A percentile compares a stretch with the other conserved stretches of the same genome.
Evolutionary conservation across 1,140 invertebrate species (phyloP).

Genomic region (Aphidius gifuensis): DNA sequence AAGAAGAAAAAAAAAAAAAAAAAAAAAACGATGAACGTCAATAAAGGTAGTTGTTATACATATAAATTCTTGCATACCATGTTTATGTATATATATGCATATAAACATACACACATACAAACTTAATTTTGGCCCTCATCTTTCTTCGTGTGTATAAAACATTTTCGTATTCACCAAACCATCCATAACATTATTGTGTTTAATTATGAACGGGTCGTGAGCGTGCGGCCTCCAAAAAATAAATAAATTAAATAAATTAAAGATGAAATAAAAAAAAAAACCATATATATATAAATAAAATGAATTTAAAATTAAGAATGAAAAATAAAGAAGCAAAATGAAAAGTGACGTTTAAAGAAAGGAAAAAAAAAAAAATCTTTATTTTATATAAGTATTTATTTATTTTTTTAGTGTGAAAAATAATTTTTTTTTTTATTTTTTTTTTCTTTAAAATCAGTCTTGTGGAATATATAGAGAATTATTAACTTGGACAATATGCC

Average conservation of each 20-base stretch:
- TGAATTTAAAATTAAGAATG: not conserved
- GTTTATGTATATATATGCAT: not conserved
- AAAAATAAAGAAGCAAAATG: not conserved
- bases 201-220: conserved; percentile 14
- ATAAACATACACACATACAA: not conserved
- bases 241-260: not conserved
- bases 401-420: too few species aligned
- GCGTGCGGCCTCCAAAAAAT: conserved; percentile 8
- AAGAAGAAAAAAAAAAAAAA: too few species aligned
- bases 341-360: conserved; percentile 4
- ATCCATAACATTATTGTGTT: conserved; percentile 21
- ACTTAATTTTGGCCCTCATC: not conserved
- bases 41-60: too few species aligned
- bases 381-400: too few species aligned
- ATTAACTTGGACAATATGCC: conserved; percentile 31
- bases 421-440: not conserved
- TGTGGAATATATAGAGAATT: conserved; percentile 1
- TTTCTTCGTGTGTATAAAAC: conserved; percentile 12
- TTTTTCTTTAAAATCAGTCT: conserved; percentile 7
- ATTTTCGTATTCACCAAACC: not conserved
- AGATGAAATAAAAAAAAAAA: not conserved
- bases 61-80: not conserved
- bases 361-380: too few species aligned
- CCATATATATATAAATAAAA: not conserved
- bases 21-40: too few species aligned